phyloP scores from a whole-genome alignment of 2,113 vertebrate species.

The Cinclus mexicanus region DNA sequence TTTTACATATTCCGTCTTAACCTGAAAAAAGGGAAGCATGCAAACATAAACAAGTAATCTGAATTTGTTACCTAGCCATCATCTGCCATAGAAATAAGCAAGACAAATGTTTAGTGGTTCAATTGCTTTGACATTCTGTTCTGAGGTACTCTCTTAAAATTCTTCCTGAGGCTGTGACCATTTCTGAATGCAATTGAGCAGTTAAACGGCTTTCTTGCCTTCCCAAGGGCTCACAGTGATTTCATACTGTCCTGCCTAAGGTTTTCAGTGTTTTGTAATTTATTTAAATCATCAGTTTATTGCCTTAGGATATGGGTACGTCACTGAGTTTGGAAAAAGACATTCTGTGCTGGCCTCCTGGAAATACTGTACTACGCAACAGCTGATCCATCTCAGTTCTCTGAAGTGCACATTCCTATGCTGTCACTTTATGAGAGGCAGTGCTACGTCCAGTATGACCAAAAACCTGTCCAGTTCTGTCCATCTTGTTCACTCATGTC shows the following conservation, averaged over 20 bases:
- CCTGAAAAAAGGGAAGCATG: conserved; percentile 47
- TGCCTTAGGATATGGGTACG: neutral
- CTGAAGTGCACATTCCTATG: neutral
- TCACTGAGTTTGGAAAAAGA: neutral
- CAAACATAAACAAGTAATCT: neutral
- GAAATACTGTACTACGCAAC: neutral
- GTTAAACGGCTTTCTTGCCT: neutral
- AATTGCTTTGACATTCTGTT: neutral
- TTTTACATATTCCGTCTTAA: conserved; percentile 80
- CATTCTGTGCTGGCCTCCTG: neutral
- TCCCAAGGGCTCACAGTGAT: neutral
- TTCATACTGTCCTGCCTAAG: neutral
- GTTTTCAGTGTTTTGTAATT: neutral
- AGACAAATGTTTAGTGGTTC: neutral
- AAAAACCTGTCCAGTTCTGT: neutral
- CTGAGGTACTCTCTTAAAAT: neutral
- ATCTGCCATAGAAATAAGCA: neutral
- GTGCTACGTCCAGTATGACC: neutral
- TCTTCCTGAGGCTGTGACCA: neutral
- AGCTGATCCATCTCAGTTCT: neutral
- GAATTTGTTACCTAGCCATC: neutral
- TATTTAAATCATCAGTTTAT: neutral
- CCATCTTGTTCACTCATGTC: neutral
- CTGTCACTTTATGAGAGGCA: neutral
- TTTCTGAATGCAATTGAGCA: neutral